phyloP scores from a whole-genome alignment of 2,113 vertebrate species.

The Trichechus manatus region DNA sequence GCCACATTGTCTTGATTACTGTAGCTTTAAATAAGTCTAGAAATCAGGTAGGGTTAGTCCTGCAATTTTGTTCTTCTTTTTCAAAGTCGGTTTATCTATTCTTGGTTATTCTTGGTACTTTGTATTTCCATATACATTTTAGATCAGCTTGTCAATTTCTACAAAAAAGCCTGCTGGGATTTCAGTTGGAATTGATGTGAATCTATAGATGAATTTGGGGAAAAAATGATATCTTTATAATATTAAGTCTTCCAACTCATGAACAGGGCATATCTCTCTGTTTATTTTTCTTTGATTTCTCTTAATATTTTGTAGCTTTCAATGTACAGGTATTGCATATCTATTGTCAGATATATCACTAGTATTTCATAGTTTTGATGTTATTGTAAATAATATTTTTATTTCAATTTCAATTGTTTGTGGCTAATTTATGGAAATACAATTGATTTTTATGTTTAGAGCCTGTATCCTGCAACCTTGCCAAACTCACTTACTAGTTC shows the following conservation, averaged over 20 bases:
- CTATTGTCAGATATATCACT: neutral
- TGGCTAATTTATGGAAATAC: neutral
- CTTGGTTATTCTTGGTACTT: neutral
- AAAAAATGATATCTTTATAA: constrained; percentile 35
- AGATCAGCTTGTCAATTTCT: constrained; percentile 16
- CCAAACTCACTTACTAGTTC: neutral
- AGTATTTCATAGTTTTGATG: constrained; percentile 25
- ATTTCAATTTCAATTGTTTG: constrained; percentile 20
- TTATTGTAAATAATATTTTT: neutral
- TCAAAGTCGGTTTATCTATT: neutral
- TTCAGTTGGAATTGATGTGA: constrained; percentile 36
- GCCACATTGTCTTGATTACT: neutral
- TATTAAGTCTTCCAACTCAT: neutral
- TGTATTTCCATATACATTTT: constrained; percentile 14
- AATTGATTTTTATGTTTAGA: neutral
- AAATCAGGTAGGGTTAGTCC: neutral
- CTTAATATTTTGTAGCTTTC: neutral
- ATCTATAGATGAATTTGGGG: neutral
- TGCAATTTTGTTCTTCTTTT: constrained; percentile 22
- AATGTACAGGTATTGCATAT: neutral
- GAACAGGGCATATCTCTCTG: neutral
- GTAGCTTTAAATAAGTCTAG: neutral
- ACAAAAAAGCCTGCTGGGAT: neutral
- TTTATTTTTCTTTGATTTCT: constrained; percentile 20
- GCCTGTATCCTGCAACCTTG: neutral